Evolutionary conservation across 2,113 vertebrate species (phyloP).

Genomic region (Sapayoa aenigma): DNA sequence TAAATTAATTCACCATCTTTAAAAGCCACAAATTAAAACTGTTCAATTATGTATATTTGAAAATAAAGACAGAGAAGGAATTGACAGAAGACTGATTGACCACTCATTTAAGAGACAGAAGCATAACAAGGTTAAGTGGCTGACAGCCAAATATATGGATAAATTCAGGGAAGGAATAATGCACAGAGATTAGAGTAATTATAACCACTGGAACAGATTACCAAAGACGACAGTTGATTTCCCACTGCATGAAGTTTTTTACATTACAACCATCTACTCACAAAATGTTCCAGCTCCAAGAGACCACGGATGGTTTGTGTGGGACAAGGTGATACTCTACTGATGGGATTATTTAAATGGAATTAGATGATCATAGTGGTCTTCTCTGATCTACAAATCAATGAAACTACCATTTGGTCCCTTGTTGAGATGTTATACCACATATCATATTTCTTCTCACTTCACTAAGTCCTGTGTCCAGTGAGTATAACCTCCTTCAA

Average conservation of each 20-base stretch:
- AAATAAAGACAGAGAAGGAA: conserved; percentile 27
- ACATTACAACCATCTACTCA: not conserved
- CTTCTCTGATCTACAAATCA: not conserved
- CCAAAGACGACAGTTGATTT: not conserved
- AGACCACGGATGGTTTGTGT: accelerated
- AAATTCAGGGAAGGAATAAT: conserved; percentile 19
- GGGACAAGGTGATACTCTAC: not conserved
- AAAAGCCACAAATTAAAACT: not conserved
- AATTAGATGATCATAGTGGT: not conserved
- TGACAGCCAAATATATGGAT: conserved; percentile 16
- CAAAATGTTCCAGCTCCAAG: not conserved
- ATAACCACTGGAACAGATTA: not conserved
- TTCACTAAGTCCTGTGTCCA: not conserved
- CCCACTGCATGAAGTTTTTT: not conserved
- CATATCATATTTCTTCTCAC: not conserved
- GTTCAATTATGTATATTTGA: conserved; percentile 42
- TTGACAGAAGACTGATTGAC: not conserved
- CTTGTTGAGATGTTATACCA: not conserved
- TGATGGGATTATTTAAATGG: not conserved
- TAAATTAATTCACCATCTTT: conserved; percentile 8
- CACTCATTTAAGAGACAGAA: conserved; percentile 27
- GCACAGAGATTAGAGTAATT: not conserved
- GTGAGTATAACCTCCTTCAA: not conserved
- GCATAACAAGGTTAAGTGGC: conserved; percentile 36
- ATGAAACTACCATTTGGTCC: not conserved